Evolutionary conservation across 2,113 vertebrate species (phyloP), one percentile per base, ranked within the genome.

Genomic region (Siniperca knerii): DNA sequence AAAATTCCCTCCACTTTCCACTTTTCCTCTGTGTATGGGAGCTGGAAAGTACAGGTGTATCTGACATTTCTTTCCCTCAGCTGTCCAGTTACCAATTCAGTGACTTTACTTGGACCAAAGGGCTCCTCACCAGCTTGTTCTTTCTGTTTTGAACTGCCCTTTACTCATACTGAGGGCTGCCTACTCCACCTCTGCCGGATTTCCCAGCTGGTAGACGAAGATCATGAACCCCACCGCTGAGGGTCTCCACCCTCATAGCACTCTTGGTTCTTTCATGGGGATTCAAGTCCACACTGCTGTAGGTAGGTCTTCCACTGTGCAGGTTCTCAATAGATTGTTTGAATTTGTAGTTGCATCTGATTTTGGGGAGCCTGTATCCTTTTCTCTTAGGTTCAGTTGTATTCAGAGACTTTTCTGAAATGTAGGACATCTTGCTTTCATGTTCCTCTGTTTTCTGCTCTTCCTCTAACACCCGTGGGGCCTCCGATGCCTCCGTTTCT

Each of bases 321-420:
- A 97, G 84, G 86, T 96, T 96, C 72, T 94, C 88, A 0, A 16
- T 76, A 0, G 88, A 87, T 62, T 93, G 93, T 20, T 93, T 92
- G 84, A 95, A 94, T 0, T 29, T 77, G 21, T 85, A 87, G 1
- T 42, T 84, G 46, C 80, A 92, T 50, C 82, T 87, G 8, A 74
- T 81, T 64, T 75, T 79, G 1, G 52, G 10, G 23, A 2, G 5
- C 73, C 81, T 72, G 52, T 10, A 23, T 75, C 21, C 21, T 33
- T 85, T 79, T 23, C 20, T 55, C 5, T 46, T 15, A 0, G 46
- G 25, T 60, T 60, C 15, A 11, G 25, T 18, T 35, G 10, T 9
- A 20, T 61, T 66, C 23, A 48, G 54, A 67, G 35, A 21, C 4
- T 54, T 33, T 15, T 58, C 15, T 0, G 8, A 72, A 73, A 77